Percentiles rank a stretch among this genome's conserved stretches.
These are phyloP conservation scores for Pedicia rivosa DNA, from an alignment of 2,888 invertebrate species.

Conservation along the genomic window DNA sequence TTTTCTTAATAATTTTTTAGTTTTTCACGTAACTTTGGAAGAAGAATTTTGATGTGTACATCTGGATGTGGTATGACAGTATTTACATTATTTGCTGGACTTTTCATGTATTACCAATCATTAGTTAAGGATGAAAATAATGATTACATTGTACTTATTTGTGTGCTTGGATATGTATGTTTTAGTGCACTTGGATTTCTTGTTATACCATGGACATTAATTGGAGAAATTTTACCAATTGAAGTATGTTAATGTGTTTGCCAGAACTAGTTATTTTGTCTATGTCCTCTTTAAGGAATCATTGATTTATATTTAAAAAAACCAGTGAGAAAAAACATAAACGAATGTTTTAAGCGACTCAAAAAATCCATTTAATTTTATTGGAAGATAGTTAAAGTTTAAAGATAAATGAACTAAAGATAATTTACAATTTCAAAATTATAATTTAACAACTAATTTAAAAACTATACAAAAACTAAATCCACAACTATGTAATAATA, in stretches of 20 bases:
- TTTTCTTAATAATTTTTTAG: slow-evolving; percentile 7
- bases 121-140: background rate
- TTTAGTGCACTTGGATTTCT: slow-evolving; percentile 36
- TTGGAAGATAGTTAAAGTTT: background rate
- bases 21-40: slow-evolving; percentile 32
- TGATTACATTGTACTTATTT: slow-evolving; percentile 29
- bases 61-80: slow-evolving; percentile 38
- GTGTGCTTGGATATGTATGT: slow-evolving; percentile 35
- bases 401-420: no score
- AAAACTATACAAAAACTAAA: no score
- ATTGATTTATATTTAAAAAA: no score
- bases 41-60: slow-evolving; percentile 32
- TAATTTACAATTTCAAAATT: no score
- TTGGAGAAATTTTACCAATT: slow-evolving; percentile 20
- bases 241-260: no score
- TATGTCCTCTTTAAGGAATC: no score
- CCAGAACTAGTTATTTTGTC: background rate
- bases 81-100: slow-evolving; percentile 17
- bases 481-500: no score
- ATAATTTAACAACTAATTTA: no score
- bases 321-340: no score
- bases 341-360: no score
- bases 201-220: slow-evolving; percentile 42
- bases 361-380: no score
- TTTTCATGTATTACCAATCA: slow-evolving; percentile 10